Base-by-base conservation (phyloP, 2,888 invertebrate genomes). In the Glyphotaelius pellucidus region DNA sequence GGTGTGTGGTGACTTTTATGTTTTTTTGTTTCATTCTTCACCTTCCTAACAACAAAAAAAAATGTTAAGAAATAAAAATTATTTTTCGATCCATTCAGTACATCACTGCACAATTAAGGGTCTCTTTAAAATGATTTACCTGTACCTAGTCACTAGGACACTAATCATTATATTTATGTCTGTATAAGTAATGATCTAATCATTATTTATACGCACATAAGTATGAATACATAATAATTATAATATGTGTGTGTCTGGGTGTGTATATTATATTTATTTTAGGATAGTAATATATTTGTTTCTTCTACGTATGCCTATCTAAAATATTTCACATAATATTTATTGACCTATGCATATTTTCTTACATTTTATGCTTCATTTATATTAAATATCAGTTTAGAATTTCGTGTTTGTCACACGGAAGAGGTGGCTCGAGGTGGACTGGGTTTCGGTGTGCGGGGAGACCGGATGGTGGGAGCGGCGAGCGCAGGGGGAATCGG, bases 311-410 rank as follows among this genome's bases (percentile, higher is more conserved):
- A 93, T 91, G 89, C 92, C 93, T 93, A 93, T 93, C 92, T 93
- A 92, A 91, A 93, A 91, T 93, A 93, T 91, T 93, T 93, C 81
- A 86, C 90, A 85, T 93, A 90, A 92, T 87, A 84, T 84, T 91
- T 86, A 88, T 90, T 86, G 89, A 91, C 89, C 91, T 93, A 92
- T 80, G 92, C 86, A 90, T 89, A 90, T 89, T 38, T 90, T 47
- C 91, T 93, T 92, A 93, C 67, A 91, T 90, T 90, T 91, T 93
- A 92, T 91, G 90, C 91, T 91, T 91, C 91, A 93, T 92, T 92
- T 92, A 93, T 93, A 93, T 93, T 93, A 92, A 91, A 93, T 93
- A 92, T 93, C 93, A 93, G 93, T 93, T 93, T 93, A 93, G 93
- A 93, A 93, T 93, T 93, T 93, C 93, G 93, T 93, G 93, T 93